These are phyloP conservation scores for Trissolcus basalis DNA, from an alignment of 1,140 invertebrate genomes.

Conservation along the genomic window DNA sequence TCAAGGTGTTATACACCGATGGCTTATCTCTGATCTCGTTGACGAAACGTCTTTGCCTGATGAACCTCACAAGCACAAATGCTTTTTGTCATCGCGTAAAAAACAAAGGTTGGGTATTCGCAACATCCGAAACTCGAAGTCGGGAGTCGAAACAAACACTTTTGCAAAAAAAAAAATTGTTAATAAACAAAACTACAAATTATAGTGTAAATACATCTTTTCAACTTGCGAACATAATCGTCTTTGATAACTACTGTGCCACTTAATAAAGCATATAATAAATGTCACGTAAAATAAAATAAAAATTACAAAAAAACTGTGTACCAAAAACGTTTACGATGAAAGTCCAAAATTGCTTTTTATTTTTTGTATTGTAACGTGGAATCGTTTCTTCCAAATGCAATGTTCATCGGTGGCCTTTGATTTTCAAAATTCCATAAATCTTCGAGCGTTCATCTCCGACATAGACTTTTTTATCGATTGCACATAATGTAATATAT, in stretches of 20 bases:
- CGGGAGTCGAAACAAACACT: constrained; percentile 32
- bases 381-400: too few relatives aligned
- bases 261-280: constrained; percentile 40
- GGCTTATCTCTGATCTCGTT: constrained; percentile 31
- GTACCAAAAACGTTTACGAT: constrained; percentile 21
- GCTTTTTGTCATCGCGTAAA: constrained; percentile 23
- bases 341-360: constrained; percentile 24
- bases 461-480: constrained; percentile 32
- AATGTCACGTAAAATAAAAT: constrained; percentile 23
- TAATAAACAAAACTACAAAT: constrained; percentile 32
- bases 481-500: constrained; percentile 58
- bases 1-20: constrained; percentile 5
- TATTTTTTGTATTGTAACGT: neutral
- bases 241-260: constrained; percentile 57
- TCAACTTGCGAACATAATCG: constrained; percentile 29
- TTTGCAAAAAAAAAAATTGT: constrained; percentile 55
- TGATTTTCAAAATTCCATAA: neutral
- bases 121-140: constrained; percentile 26
- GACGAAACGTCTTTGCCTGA: constrained; percentile 33
- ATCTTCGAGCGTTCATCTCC: neutral
- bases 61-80: constrained; percentile 27
- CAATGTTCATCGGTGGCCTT: too few relatives aligned
- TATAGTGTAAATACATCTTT: constrained; percentile 55
- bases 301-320: neutral
- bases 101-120: constrained; percentile 19